Conservation (phyloP, 2,888 invertebrate genomes). For the Isotomurus palustris region DNA sequence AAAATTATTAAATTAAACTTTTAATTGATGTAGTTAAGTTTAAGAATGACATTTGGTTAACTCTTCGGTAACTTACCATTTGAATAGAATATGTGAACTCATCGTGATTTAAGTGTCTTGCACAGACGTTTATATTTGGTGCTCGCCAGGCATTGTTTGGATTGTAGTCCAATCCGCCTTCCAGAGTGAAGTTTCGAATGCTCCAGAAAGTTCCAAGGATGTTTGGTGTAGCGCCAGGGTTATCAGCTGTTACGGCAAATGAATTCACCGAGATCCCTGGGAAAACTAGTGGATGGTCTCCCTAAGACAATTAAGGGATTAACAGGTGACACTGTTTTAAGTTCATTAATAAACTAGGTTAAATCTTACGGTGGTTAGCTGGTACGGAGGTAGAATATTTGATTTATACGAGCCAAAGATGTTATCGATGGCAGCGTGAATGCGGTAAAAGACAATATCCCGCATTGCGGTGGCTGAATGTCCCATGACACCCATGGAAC, state of each 20-base stretch:
- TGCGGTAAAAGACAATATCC: slow-evolving; percentile 79
- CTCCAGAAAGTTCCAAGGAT: slow-evolving; percentile 24
- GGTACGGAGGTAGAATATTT: slow-evolving; percentile 64
- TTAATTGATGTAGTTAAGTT: too few species aligned
- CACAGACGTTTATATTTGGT: slow-evolving; percentile 20
- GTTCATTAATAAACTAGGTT: not conserved
- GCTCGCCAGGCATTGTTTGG: slow-evolving; percentile 15
- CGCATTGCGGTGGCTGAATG: slow-evolving; percentile 80
- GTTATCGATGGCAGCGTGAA: slow-evolving; percentile 74
- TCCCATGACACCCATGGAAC: slow-evolving; percentile 57
- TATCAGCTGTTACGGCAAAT: slow-evolving; percentile 9
- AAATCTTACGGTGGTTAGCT: not conserved
- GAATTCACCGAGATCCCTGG: slow-evolving; percentile 18
- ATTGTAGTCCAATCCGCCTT: slow-evolving; percentile 19
- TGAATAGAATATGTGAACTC: slow-evolving; percentile 24
- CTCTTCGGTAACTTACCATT: slow-evolving; percentile 25
- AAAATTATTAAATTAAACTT: too few species aligned
- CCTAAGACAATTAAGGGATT: slow-evolving; percentile 11
- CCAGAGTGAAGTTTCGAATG: slow-evolving; percentile 11
- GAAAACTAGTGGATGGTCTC: slow-evolving; percentile 27
- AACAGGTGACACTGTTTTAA: not conserved
- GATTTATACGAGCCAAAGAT: slow-evolving; percentile 72
- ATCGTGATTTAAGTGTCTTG: slow-evolving; percentile 30
- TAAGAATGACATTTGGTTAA: too few species aligned
- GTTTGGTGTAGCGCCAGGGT: slow-evolving; percentile 6